Conservation (phyloP, 2,888 invertebrate genomes). For the Ophion ellenae region DNA sequence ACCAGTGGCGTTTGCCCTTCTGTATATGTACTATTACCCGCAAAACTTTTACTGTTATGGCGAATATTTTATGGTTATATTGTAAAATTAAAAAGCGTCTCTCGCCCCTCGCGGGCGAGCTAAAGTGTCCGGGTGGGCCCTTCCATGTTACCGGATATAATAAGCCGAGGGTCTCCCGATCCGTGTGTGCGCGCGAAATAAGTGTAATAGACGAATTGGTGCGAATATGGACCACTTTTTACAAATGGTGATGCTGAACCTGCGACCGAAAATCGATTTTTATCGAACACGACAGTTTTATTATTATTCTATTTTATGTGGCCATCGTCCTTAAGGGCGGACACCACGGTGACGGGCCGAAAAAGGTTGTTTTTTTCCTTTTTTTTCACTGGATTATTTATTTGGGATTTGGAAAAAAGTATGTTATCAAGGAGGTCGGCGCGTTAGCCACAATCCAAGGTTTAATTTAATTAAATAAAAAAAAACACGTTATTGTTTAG, state of each 20-base stretch:
- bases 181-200: neutral
- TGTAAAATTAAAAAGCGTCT: constrained; percentile 82
- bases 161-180: constrained; percentile 72
- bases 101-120: constrained; percentile 67
- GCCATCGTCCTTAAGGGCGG: too few species aligned
- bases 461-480: too few species aligned
- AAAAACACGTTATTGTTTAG: too few species aligned
- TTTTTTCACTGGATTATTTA: too few species aligned
- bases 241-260: neutral
- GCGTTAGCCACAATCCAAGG: too few species aligned
- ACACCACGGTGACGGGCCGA: too few species aligned
- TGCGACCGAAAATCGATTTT: neutral
- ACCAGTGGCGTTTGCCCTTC: constrained; percentile 40
- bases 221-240: constrained; percentile 7
- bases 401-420: too few species aligned
- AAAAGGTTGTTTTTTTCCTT: too few species aligned
- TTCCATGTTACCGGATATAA: constrained; percentile 74
- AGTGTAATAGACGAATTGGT: constrained; percentile 6
- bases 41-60: constrained; percentile 80
- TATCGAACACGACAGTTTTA: neutral
- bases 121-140: constrained; percentile 68
- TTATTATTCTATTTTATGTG: neutral
- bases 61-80: constrained; percentile 82
- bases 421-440: too few species aligned
- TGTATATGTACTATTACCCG: constrained; percentile 63